Conservation (phyloP, 2,888 invertebrate species). For the Lissocephala sabroskyi region DNA sequence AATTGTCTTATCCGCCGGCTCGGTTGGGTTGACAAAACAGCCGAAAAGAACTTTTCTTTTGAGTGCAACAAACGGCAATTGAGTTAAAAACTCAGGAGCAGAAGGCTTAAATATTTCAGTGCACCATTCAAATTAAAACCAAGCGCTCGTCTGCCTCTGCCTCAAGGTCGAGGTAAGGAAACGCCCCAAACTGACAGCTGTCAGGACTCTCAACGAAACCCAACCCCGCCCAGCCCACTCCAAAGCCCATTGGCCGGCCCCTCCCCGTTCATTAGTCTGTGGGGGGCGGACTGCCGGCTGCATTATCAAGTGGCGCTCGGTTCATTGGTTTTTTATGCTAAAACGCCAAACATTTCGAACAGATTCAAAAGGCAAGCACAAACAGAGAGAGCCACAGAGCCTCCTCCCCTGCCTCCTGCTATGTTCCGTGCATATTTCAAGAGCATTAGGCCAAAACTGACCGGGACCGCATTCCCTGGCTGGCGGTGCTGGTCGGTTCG, state of each 20-base stretch:
- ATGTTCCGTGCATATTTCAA: constrained; percentile 1
- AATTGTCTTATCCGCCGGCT: no score
- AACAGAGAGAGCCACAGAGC: no score
- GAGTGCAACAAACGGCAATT: constrained; percentile 52
- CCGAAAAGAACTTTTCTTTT: no score
- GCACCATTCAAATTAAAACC: constrained; percentile 32
- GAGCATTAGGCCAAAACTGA: not conserved
- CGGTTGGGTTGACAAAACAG: no score
- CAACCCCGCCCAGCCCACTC: no score
- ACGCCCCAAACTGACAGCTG: no score
- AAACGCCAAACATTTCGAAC: not conserved
- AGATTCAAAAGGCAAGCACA: constrained; percentile 24
- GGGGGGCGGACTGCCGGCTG: not conserved
- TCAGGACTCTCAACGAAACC: no score
- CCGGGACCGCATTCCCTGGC: no score
- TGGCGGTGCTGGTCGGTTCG: constrained; percentile 1
- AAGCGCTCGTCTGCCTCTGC: not conserved
- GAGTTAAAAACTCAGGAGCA: constrained; percentile 50
- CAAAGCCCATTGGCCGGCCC: no score
- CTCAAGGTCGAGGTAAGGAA: no score
- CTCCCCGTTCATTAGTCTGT: no score
- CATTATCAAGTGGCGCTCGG: constrained; percentile 3
- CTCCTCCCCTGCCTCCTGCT: no score
- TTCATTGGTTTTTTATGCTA: constrained; percentile 13
- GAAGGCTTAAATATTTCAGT: constrained; percentile 48